Evolutionary conservation across 2,797 vertebrate genomes (phyloP), one percentile per base, ranked within the genome.

Genomic region (Cygnus olor): DNA sequence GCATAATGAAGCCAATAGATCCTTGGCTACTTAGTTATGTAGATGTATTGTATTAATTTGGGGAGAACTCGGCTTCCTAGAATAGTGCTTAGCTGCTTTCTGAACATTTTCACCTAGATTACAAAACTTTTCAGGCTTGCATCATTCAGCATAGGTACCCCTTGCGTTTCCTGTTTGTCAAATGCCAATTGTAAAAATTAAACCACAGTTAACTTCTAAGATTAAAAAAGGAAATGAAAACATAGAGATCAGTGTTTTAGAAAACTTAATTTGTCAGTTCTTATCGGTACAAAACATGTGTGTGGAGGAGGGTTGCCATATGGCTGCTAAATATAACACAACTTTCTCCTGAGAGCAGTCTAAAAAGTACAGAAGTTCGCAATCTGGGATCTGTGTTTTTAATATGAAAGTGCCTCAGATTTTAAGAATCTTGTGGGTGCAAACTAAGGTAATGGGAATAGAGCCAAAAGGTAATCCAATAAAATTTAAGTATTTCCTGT

Each of bases 261-360:
- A 82, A 93, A 94, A 96, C 90, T 88, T 56, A 28, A 87, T 94
- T 95, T 95, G 78, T 90, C 60, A 40, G 34, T 88, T 92, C 90
- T 94, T 91, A 89, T 80, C 27, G 2, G 64, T 65, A 49, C 83
- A 53, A 91, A 89, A 81, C 3, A 90, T 85, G 70, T 82, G 80
- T 69, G 83, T 83, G 94, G 83, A 96, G 96, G 91, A 96, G 90
- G 86, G 71, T 36, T 77, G 91, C 94, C 95, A 95, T 94, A 96
- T 96, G 95, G 96, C 88, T 93, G 94, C 93, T 96, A 95, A 95
- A 93, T 96, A 94, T 94, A 97, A 69, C 74, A 17, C 74, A 65
- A 71, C 64, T 96, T 93, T 94, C 71, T 94, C 80, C 88, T 58
- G 92, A 70, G 70, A 82, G 88, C 77, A 40, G 56, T 70, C 61